Evolutionary conservation across 2,888 invertebrate species (phyloP), one percentile per base, ranked within the genome.

Genomic region (Plusia festucae): DNA sequence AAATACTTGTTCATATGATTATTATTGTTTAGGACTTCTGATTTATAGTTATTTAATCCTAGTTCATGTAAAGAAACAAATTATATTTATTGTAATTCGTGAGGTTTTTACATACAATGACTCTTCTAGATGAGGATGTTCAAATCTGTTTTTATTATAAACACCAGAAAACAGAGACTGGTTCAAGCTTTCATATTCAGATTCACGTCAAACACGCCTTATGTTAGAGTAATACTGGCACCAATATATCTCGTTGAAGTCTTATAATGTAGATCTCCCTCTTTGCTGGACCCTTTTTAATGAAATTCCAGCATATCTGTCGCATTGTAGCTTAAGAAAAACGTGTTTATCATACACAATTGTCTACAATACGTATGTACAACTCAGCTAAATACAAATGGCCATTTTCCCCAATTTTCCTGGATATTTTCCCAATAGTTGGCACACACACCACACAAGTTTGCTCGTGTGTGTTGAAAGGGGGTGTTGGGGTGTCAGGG

Each of bases 351-450:
- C 71, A 79, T 80, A 81, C 70, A 60, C 55, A 64, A 62, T 68
- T 70, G 44, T 9, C 44, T 61, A 62, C 63, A 65, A 67, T 66
- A 68, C 55, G 53, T 44, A 63, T 63, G 64, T 68, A 57, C 53
- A 65, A 60, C 64, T 74, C 71, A 65, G 75, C 85, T 82, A 77
- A 82, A 85, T 77, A 85, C 81, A 85, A 86, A 85, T 84, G 86
- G 83, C 79, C 79, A 84, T 83, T 84, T 84, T 84, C 80, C 79
- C 84, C 84, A 83, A 83, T 87, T 88, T 86, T 85, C 85, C 83
- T 85, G 81, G 83, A 82, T 81, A 82, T 87, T 73, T 85, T 84
- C 83, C 83, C 85, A 78, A 88, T 88, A 90, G 90, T 88, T 87
- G 76, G 76, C 82, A 76, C 82, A 68, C 73, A 78, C 76, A 82